Evolutionary conservation across 2,888 invertebrate genomes (phyloP).

Genomic region (Drosophila diplacantha): DNA sequence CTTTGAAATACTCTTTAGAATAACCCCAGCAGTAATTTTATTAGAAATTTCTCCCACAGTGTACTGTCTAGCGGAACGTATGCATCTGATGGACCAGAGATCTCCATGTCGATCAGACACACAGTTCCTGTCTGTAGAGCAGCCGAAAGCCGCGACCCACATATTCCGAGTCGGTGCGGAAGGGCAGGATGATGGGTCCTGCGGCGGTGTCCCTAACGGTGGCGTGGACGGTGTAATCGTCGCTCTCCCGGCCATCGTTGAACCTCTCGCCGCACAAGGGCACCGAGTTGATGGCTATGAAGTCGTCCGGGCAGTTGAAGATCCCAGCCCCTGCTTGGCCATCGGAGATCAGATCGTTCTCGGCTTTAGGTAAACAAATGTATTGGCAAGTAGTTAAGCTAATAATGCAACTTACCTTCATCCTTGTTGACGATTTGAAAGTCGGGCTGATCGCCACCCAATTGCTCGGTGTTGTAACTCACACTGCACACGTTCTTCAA

Average conservation of each 20-base stretch:
- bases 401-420: conserved; percentile 78
- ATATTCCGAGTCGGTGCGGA: conserved; percentile 82
- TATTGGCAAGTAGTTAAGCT: too few relatives aligned
- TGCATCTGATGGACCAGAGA: conserved; percentile 34
- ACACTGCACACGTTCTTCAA: conserved; percentile 82
- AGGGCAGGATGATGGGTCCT: conserved; percentile 85
- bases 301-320: conserved; percentile 87
- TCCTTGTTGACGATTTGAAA: conserved; percentile 85
- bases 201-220: conserved; percentile 84
- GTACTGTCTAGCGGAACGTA: conserved; percentile 20
- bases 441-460: conserved; percentile 79
- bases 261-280: conserved; percentile 86
- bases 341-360: conserved; percentile 81
- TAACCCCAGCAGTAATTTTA: not conserved
- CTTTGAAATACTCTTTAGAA: not conserved
- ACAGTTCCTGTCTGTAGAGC: conserved; percentile 84
- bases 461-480: conserved; percentile 79
- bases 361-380: conserved; percentile 78
- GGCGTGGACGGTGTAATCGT: conserved; percentile 83
- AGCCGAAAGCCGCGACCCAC: conserved; percentile 85
- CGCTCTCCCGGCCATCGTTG: conserved; percentile 81
- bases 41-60: not conserved
- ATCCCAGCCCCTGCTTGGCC: conserved; percentile 87
- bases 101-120: conserved; percentile 71
- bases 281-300: conserved; percentile 83